Percentiles rank a stretch among this genome's conserved stretches.
Evolutionary conservation across 1,140 invertebrate species (phyloP).

Genomic region (Rhizoglyphus robini): DNA sequence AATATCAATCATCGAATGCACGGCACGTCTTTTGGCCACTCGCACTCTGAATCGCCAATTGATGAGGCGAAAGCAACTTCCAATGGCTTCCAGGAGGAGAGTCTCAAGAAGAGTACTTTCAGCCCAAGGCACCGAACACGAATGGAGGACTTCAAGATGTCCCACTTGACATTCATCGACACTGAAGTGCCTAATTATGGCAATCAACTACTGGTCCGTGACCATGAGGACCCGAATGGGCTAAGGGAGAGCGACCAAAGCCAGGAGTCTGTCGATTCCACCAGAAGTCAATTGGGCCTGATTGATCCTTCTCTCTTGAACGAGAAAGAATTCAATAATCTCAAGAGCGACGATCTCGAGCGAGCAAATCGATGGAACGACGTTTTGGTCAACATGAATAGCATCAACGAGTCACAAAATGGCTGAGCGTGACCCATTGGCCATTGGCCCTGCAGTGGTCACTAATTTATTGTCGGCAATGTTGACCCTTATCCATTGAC

Average conservation of each 20-base stretch:
- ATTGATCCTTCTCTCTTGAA: neutral
- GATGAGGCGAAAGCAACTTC: too few species aligned
- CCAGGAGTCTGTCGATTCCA: neutral
- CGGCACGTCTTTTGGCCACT: neutral
- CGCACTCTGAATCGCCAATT: too few species aligned
- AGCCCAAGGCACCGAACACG: neutral
- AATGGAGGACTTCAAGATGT: conserved; percentile 10
- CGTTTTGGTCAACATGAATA: conserved; percentile 12
- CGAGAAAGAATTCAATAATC: neutral
- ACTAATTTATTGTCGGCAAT: too few species aligned
- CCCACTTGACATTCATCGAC: conserved; percentile 10
- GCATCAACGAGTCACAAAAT: neutral
- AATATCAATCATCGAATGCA: conserved; percentile 4
- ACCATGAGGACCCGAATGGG: too few species aligned
- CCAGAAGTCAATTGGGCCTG: neutral
- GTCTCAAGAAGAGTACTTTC: neutral
- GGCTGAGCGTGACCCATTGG: too few species aligned
- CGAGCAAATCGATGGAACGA: conserved; percentile 18
- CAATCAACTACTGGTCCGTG: conserved; percentile 2
- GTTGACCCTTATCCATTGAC: too few species aligned
- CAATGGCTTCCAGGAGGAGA: too few species aligned
- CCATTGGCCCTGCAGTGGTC: too few species aligned
- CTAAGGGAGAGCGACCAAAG: too few species aligned
- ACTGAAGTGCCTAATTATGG: conserved; percentile 19
- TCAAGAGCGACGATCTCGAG: conserved; percentile 4